Conservation (phyloP, 2,888 invertebrate genomes). For the Lamellibrachia columna region DNA sequence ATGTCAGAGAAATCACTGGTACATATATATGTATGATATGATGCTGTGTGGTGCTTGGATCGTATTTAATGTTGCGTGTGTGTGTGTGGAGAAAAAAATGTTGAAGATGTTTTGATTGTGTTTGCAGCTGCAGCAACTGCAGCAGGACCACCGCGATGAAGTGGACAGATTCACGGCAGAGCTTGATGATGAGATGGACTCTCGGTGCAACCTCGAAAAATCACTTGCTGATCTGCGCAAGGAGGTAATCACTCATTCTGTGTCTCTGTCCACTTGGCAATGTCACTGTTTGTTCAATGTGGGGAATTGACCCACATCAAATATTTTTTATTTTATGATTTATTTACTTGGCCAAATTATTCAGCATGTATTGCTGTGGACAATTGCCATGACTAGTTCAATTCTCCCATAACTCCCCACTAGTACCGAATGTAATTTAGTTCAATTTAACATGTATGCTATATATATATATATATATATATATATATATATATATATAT, state of each 20-base stretch:
- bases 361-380: background rate
- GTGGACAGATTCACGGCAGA: conserved; percentile 74
- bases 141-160: conserved; percentile 74
- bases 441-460: background rate
- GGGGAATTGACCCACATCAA: no score
- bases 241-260: conserved; percentile 69
- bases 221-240: conserved; percentile 77
- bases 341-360: background rate
- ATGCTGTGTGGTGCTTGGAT: no score
- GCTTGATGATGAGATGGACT: conserved; percentile 76
- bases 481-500: no score
- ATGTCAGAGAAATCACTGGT: no score
- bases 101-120: background rate
- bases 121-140: conserved; percentile 43
- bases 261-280: background rate
- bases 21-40: no score
- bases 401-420: no score
- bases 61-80: no score
- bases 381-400: no score
- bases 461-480: background rate
- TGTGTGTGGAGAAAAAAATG: background rate
- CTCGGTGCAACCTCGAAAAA: conserved; percentile 77
- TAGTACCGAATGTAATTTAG: no score
- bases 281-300: background rate
- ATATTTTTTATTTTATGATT: no score